These are phyloP conservation scores for Hylomyscus alleni DNA, from an alignment of 2,797 vertebrate genomes.

Conservation along the genomic window DNA sequence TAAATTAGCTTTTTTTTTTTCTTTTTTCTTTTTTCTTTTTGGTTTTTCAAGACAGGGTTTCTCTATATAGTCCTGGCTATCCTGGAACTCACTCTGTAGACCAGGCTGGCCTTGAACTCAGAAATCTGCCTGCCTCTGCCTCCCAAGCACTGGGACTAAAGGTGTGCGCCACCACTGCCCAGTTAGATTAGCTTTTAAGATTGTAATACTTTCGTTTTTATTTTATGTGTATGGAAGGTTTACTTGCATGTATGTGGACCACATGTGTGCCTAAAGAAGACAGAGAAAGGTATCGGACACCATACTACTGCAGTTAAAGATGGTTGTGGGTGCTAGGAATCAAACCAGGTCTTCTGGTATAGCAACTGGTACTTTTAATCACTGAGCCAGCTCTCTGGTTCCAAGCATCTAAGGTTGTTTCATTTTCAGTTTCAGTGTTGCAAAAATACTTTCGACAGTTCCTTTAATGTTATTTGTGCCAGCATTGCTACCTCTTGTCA, in stretches of 20 bases:
- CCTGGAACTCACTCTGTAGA: too few relatives aligned
- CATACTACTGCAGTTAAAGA: not conserved
- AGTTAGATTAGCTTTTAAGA: too few relatives aligned
- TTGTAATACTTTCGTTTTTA: not conserved
- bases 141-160: too few relatives aligned
- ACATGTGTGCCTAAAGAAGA: not conserved
- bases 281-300: not conserved
- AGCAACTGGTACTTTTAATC: not conserved
- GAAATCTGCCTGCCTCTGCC: too few relatives aligned
- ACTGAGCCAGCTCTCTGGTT: not conserved
- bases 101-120: too few relatives aligned
- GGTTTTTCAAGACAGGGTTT: too few relatives aligned
- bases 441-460: conserved; percentile 21
- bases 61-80: too few relatives aligned
- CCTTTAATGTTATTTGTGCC: not conserved
- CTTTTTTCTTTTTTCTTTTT: too few relatives aligned
- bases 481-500: not conserved
- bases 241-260: not conserved
- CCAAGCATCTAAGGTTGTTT: not conserved
- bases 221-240: not conserved
- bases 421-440: conserved; percentile 28
- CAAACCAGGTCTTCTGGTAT: not conserved
- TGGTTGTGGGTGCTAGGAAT: not conserved
- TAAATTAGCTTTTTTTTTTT: not conserved
- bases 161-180: too few relatives aligned